Conservation (phyloP, 2,797 vertebrate genomes). For the Enoplosus armatus region DNA sequence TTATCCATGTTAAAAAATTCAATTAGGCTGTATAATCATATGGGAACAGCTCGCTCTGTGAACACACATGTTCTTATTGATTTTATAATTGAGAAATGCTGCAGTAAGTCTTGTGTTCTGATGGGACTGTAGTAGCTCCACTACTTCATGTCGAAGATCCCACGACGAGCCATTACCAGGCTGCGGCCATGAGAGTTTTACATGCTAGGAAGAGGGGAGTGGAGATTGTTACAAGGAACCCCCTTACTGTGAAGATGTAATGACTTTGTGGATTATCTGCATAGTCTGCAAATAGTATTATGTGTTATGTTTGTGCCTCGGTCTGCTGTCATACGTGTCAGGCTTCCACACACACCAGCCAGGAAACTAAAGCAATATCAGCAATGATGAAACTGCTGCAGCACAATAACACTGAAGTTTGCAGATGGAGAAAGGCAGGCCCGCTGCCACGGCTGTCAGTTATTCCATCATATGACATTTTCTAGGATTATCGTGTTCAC, state of each 20-base stretch:
- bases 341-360: not conserved
- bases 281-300: not conserved
- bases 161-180: slow-evolving; percentile 7
- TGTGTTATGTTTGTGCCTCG: not conserved
- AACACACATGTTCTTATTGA: slow-evolving; percentile 31
- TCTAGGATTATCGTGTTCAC: slow-evolving; percentile 21
- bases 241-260: not conserved
- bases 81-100: slow-evolving; percentile 37
- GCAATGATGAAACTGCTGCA: not conserved
- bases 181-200: not conserved
- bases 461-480: slow-evolving; percentile 41
- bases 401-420: not conserved
- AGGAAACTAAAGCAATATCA: slow-evolving; percentile 12
- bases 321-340: not conserved
- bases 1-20: slow-evolving; percentile 50
- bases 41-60: slow-evolving; percentile 27
- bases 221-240: not conserved
- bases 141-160: slow-evolving; percentile 12
- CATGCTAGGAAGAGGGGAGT: not conserved
- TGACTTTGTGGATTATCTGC: not conserved
- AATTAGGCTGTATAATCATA: slow-evolving; percentile 52
- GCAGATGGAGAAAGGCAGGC: not conserved
- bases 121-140: slow-evolving; percentile 7
- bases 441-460: slow-evolving; percentile 13
- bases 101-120: slow-evolving; percentile 2